These are phyloP conservation scores for Tenthredo amoena DNA, from an alignment of 2,888 invertebrate genomes.

Conservation along the genomic window DNA sequence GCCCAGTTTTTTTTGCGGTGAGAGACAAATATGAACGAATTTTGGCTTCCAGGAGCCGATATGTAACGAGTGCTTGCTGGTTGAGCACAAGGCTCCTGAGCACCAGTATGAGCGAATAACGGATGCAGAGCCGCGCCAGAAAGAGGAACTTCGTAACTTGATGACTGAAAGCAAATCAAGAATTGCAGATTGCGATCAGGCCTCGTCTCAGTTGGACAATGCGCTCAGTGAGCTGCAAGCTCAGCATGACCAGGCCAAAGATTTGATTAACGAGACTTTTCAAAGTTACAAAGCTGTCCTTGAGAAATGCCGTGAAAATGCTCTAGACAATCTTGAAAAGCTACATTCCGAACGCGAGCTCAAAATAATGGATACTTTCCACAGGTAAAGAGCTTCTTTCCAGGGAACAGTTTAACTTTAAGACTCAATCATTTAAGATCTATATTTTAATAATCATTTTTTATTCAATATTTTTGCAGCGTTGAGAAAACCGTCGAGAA, in stretches of 20 bases:
- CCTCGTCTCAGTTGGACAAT: constrained; percentile 87
- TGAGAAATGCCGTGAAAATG: constrained; percentile 89
- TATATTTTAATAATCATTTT: constrained; percentile 9
- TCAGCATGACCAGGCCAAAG: constrained; percentile 92
- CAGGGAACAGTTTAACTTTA: background rate
- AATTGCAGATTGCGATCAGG: constrained; percentile 87
- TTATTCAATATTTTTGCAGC: constrained; percentile 68
- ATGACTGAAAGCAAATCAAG: constrained; percentile 88
- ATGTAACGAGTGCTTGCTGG: constrained; percentile 92
- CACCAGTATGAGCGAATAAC: constrained; percentile 92
- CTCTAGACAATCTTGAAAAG: constrained; percentile 86
- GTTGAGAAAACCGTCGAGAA: constrained; percentile 92
- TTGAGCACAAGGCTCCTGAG: constrained; percentile 89
- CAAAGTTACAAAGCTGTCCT: constrained; percentile 90
- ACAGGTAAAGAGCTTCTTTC: constrained; percentile 76
- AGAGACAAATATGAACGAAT: background rate
- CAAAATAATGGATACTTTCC: constrained; percentile 93
- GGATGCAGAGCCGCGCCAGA: constrained; percentile 89
- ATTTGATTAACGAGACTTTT: constrained; percentile 89
- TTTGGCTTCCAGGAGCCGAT: constrained; percentile 84
- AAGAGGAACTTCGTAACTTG: constrained; percentile 87
- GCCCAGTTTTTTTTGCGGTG: background rate
- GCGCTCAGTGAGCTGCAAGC: constrained; percentile 92
- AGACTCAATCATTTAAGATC: background rate
- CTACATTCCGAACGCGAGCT: constrained; percentile 92